Evolutionary conservation across 2,797 vertebrate genomes (phyloP), one percentile per base, ranked within the genome.

Genomic region (Xenopus petersii): DNA sequence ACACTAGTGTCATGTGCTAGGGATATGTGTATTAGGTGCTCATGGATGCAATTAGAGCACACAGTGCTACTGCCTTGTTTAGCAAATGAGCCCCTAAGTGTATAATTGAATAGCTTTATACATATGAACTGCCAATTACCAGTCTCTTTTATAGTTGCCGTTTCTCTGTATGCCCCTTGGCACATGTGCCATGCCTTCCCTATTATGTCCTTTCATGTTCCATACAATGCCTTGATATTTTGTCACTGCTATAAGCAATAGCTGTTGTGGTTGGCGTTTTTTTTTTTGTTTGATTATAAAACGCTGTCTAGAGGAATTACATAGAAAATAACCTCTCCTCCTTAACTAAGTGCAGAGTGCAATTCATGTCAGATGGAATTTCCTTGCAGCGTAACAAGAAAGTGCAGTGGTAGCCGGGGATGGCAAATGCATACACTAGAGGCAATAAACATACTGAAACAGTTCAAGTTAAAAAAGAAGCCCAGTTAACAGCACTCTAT

Each of bases 211-310:
- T 71, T 54, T 21, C 24, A 51, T 71, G 71, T 76, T 66, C 56
- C 13, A 17, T 3, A 17, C 21, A 42, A 16, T 56, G 33, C 42
- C 47, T 62, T 68, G 49, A 63, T 78, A 78, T 67, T 69, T 36
- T 59, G n/a, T 73, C 36, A 64, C 33, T 67, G 58, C 59, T 42
- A 16, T 59, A 54, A 70, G 58, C 69, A 68, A 60, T 26, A 48
- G 33, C 61, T 49, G 64, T 65, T 60, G 71, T 17, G 54, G 54
- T 56, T 46, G 12, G 76, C 26, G 49, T 78, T 47, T 33, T 2
- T 51, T 78, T 78, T 79, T 73, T 66, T 70, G 71, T 70, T 79
- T 79, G 76, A 79, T 79, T 79, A 79, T 74, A 70, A 69, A 70
- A 71, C 55, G 69, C 71, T 79, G 76, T 79, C 71, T 66, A 70